These are phyloP conservation scores for Mizuhopecten yessoensis DNA, from an alignment of 1,140 invertebrate genomes.

Conservation along the genomic window DNA sequence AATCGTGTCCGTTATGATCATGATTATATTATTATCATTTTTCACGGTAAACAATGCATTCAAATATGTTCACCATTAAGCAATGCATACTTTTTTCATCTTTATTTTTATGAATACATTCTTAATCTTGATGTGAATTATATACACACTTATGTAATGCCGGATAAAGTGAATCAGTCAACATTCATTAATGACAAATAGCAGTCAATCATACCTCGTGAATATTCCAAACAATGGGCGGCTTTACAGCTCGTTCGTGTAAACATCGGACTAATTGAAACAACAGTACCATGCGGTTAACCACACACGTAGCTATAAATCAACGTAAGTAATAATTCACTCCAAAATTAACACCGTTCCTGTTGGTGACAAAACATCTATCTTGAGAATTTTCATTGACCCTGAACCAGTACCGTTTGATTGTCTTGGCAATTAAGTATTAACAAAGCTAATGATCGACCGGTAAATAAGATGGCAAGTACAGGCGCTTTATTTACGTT, in stretches of 20 bases:
- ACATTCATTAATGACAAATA: not conserved
- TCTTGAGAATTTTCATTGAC: not conserved
- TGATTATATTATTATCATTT: no score
- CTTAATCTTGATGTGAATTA: no score
- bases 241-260: not conserved
- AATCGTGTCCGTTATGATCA: no score
- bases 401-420: not conserved
- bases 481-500: no score
- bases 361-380: not conserved
- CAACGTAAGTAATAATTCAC: not conserved
- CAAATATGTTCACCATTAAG: no score
- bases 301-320: conserved; percentile 4
- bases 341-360: not conserved
- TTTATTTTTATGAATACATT: no score
- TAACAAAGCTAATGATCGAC: no score
- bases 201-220: not conserved
- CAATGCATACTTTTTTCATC: no score
- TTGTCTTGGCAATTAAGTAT: no score
- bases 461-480: no score
- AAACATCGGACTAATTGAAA: conserved; percentile 12
- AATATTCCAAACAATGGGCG: not conserved
- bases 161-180: not conserved
- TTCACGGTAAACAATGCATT: no score
- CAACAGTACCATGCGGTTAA: not conserved
- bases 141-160: not conserved